Conservation (phyloP, 2,113 vertebrate genomes). For the Scophthalmus maximus region DNA sequence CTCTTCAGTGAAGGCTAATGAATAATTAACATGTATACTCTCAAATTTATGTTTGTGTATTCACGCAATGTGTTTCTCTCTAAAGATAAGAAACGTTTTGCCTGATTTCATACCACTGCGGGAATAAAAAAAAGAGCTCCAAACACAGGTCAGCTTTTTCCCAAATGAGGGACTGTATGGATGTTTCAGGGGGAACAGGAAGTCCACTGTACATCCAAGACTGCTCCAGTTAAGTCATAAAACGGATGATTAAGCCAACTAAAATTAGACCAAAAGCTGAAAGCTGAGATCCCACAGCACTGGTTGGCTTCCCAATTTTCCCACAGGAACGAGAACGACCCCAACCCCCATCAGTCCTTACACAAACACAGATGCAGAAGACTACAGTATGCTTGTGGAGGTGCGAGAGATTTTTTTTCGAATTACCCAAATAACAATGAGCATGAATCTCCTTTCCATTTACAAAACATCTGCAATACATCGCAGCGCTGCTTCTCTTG, state of each 20-base stretch:
- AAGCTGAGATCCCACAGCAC: constrained; percentile 34
- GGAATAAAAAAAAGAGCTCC: constrained; percentile 16
- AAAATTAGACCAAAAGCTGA: constrained; percentile 65
- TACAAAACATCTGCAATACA: constrained; percentile 22
- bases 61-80: constrained; percentile 13
- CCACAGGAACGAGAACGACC: constrained; percentile 38
- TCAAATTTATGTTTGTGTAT: constrained; percentile 13
- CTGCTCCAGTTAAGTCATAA: constrained; percentile 57
- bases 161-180: constrained; percentile 13
- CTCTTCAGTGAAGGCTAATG: neutral
- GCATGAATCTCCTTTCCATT: neutral
- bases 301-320: constrained; percentile 26
- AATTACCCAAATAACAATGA: constrained; percentile 2
- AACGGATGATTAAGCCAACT: constrained; percentile 58
- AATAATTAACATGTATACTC: neutral
- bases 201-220: constrained; percentile 17
- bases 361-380: constrained; percentile 45
- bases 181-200: constrained; percentile 33
- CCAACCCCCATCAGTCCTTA: constrained; percentile 44
- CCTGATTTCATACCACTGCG: constrained; percentile 4
- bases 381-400: constrained; percentile 21
- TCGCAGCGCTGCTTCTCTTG: neutral
- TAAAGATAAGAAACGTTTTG: neutral
- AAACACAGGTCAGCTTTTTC: constrained; percentile 59
- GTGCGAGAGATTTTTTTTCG: neutral